Evolutionary conservation across 2,888 invertebrate species (phyloP), one percentile per base, ranked within the genome.

Genomic region (Blastobasis lacticolella): DNA sequence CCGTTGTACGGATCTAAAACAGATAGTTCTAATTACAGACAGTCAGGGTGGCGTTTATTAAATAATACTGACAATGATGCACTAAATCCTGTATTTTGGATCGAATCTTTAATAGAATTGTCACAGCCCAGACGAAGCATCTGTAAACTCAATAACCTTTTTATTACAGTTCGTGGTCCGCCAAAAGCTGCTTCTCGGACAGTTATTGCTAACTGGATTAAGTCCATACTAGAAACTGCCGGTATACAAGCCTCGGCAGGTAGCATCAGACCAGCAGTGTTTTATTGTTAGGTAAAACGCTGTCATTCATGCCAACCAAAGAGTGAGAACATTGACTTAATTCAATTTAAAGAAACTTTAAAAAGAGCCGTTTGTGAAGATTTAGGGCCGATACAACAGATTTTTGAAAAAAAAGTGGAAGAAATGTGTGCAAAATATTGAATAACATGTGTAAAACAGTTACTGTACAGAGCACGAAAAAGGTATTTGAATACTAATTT

Each of bases 1-100:
- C 55, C 57, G 10, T 6, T 10, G n/a, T 54, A 52, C 23, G 55
- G 54, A 6, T 57, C 57, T 6, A 63, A 62, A 52, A 61, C 62
- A 3, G 63, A 63, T 45, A 37, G 51, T 4, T 6, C 40, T 7
- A 47, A 38, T 1, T 44, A 56, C 37, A 52, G 56, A 42, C 61
- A 61, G 41, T 62, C 60, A 1, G 59, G 56, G 0, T 61, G 61
- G 60, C 53, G 51, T 23, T 38, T 23, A 4, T 44, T 8, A 41
- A 36, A 36, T 37, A 6, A 38, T 9, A 37, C n/a, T 38, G 10
- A 38, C 8, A 38, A 4, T 38, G 9, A 9, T 7, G 45, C 49
- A 9, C 8, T 51, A 41, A 10, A 51, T 23, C 51, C 51, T 6
- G 38, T 50, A 5, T 50, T 50, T 43, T 50, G 46, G 46, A 42